These are phyloP conservation scores for Saimiri boliviensis DNA, from an alignment of 2,113 vertebrate species.

Conservation along the genomic window DNA sequence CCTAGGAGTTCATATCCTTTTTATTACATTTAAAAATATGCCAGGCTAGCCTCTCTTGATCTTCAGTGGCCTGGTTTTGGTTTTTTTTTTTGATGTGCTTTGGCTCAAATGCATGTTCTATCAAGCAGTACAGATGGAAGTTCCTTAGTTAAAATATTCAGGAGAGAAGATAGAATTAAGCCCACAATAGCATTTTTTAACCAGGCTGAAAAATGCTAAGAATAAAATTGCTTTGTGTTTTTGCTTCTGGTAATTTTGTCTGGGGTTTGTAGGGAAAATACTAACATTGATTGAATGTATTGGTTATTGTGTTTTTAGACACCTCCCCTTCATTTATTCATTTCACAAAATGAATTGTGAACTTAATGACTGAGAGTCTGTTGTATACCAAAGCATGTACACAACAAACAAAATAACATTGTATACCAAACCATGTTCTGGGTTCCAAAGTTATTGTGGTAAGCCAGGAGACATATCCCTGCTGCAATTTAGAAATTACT, in stretches of 20 bases:
- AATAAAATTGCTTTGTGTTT: constrained; percentile 6
- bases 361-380: not conserved
- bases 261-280: not conserved
- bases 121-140: not conserved
- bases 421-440: not conserved
- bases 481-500: not conserved
- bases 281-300: not conserved
- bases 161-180: not conserved
- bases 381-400: not conserved
- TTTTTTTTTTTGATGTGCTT: not conserved
- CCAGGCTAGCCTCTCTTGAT: not conserved
- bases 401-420: too few relatives aligned
- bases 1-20: not conserved
- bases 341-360: not conserved
- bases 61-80: not conserved
- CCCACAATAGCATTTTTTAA: not conserved
- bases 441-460: not conserved
- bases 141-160: constrained; percentile 27
- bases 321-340: not conserved
- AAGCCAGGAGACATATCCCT: not conserved
- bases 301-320: not conserved
- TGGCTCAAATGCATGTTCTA: not conserved
- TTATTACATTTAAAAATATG: not conserved
- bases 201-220: not conserved
- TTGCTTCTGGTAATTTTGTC: constrained; percentile 31